Base-by-base conservation (phyloP, 2,113 vertebrate genomes). In the Mixornis gularis region DNA sequence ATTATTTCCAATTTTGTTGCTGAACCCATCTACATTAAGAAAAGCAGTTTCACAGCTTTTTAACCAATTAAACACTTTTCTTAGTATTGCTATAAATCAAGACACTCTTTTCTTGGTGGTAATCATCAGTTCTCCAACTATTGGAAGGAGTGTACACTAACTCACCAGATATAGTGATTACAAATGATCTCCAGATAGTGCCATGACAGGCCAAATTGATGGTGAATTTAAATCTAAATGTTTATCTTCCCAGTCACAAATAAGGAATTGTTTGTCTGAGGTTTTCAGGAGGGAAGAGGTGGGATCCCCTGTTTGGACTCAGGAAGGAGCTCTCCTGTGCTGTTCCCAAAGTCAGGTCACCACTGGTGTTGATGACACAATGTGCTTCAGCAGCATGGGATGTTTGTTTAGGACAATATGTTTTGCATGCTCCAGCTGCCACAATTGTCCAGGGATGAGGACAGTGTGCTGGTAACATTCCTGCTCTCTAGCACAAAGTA, bases 161-260 rank as follows among this genome's bases (percentile, higher is more conserved):
- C 64, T 20, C 66, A 38, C 10, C 3, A 94, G 69, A 79, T 90
- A 38, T 1, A 74, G 79, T 32, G 64, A 86, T 85, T 85, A 86
- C 90, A 96, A 94, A 96, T 0, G 10, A 63, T 73, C 43, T 96
- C 95, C 95, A 97, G 93, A 87, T 93, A 93, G 81, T 90, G 56
- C 55, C 46, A 29, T 73, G 91, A 30, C 66, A 93, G 83, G 46
- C 63, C 43, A 68, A 49, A 66, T 12, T 26, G 62, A 66, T 14
- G 26, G 55, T n/a, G 20, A 86, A 78, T 78, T 79, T 73, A 79
- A 58, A 83, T 81, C 5, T n/a, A 64, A 81, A 92, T 22, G 49
- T 49, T 84, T 83, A 74, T 82, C 84, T 86, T 92, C 43, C 27
- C 26, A 59, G 30, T 34, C 44, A 51, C 44, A 76, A 94, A 73